Percentiles rank a stretch among this genome's conserved stretches.
Evolutionary conservation across 2,888 invertebrate genomes (phyloP).

Genomic region (Eilema sororculum): DNA sequence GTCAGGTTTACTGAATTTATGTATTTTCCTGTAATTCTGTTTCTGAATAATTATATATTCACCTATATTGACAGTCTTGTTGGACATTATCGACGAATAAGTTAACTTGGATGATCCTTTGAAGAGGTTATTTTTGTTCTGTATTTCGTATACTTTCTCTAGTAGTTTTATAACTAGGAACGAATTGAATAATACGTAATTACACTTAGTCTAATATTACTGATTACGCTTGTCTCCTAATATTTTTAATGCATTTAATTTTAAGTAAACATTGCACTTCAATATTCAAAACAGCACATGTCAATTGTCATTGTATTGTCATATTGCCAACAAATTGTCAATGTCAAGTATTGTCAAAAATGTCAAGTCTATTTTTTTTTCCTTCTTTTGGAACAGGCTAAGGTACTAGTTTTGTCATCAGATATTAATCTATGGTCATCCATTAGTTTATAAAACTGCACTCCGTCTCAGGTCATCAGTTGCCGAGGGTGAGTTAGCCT

Average conservation of each 20-base stretch:
- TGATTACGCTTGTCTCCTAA: background rate
- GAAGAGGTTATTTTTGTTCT: background rate
- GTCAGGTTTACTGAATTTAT: constrained; percentile 90
- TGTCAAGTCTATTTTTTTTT: too few relatives aligned
- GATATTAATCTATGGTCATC: too few relatives aligned
- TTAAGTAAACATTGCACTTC: background rate
- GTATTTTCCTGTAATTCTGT: constrained; percentile 92
- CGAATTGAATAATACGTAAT: background rate
- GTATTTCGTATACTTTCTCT: background rate
- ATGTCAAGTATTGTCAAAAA: too few relatives aligned
- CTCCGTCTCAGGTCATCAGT: too few relatives aligned
- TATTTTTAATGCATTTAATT: background rate
- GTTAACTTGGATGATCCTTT: background rate
- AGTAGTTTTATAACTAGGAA: too few relatives aligned
- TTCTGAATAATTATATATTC: constrained; percentile 92
- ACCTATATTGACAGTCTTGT: constrained; percentile 87
- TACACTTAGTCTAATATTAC: background rate
- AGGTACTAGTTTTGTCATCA: too few relatives aligned
- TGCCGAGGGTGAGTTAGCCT: too few relatives aligned
- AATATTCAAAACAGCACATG: too few relatives aligned
- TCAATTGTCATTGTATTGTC: too few relatives aligned
- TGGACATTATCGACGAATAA: constrained; percentile 25
- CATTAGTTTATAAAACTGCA: too few relatives aligned
- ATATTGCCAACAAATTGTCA: too few relatives aligned
- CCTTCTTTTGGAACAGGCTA: too few relatives aligned